Conservation (phyloP, 30 jellyfish, hydroid and myxozoan species). For the Haliclystus octoradiatus region DNA sequence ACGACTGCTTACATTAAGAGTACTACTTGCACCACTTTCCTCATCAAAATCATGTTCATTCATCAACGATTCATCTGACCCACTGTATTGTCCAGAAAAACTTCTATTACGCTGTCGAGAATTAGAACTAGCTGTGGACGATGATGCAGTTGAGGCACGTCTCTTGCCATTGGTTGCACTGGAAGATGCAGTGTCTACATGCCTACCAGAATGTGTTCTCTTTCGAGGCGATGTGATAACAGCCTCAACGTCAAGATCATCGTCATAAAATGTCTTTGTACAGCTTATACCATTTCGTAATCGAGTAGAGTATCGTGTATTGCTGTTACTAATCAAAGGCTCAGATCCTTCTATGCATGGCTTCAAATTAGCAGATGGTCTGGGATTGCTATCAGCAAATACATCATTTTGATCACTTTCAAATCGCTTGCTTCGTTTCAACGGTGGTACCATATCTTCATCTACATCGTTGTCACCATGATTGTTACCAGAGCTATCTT, state of each 20-base stretch:
- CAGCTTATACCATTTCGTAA: neutral
- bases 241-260: neutral
- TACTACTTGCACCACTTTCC: slow-evolving; percentile 11
- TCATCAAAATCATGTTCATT: slow-evolving; percentile 5
- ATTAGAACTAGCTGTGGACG: neutral
- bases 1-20: slow-evolving; percentile 74
- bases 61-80: neutral
- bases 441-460: neutral
- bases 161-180: neutral
- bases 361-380: too few relatives aligned
- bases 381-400: slow-evolving; percentile 28
- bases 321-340: too few relatives aligned
- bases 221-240: neutral
- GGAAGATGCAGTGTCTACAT: too few relatives aligned
- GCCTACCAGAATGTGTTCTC: neutral
- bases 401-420: slow-evolving; percentile 36
- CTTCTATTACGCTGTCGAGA: neutral
- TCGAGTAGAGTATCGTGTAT: neutral
- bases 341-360: too few relatives aligned
- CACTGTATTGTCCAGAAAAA: neutral
- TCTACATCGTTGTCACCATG: neutral
- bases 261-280: neutral
- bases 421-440: slow-evolving; percentile 25
- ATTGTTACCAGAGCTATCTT: slow-evolving; percentile 8
- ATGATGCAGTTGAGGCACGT: neutral